Evolutionary conservation across 1,140 invertebrate species (phyloP).

Genomic region (Heliconius himera): DNA sequence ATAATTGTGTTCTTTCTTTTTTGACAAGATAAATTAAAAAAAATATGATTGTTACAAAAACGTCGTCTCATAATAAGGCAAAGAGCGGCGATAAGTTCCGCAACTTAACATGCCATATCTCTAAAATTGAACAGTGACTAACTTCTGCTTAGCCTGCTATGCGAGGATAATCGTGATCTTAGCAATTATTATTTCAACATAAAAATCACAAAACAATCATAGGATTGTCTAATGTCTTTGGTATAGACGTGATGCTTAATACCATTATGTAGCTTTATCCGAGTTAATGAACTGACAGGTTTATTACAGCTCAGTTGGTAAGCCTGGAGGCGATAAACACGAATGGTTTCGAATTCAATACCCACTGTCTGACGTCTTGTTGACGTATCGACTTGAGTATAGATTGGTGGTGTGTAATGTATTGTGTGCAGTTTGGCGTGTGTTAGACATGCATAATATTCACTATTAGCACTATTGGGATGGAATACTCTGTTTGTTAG

Average conservation of each 20-base stretch:
- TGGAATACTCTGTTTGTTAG: too few relatives aligned
- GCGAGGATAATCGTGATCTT: background rate
- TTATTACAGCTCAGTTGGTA: slow-evolving; percentile 44
- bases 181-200: background rate
- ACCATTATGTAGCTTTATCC: slow-evolving; percentile 38
- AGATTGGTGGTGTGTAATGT: slow-evolving; percentile 22
- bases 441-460: slow-evolving; percentile 11
- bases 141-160: too few relatives aligned
- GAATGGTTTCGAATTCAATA: slow-evolving; percentile 45
- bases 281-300: slow-evolving; percentile 45
- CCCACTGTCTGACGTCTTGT: slow-evolving; percentile 40
- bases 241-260: slow-evolving; percentile 34
- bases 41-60: too few relatives aligned
- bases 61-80: background rate
- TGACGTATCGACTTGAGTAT: slow-evolving; percentile 39
- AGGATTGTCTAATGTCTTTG: slow-evolving; percentile 20
- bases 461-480: too few relatives aligned
- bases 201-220: background rate
- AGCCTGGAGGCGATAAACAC: slow-evolving; percentile 44
- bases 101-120: too few relatives aligned
- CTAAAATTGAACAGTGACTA: too few relatives aligned
- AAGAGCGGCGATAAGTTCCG: too few relatives aligned
- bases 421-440: slow-evolving; percentile 5
- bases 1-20: too few relatives aligned
- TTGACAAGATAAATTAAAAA: too few relatives aligned